Evolutionary conservation across 30 jellyfish, hydroid and myxozoan species (phyloP).

Genomic region (Chrysaora quinquecirrha): DNA sequence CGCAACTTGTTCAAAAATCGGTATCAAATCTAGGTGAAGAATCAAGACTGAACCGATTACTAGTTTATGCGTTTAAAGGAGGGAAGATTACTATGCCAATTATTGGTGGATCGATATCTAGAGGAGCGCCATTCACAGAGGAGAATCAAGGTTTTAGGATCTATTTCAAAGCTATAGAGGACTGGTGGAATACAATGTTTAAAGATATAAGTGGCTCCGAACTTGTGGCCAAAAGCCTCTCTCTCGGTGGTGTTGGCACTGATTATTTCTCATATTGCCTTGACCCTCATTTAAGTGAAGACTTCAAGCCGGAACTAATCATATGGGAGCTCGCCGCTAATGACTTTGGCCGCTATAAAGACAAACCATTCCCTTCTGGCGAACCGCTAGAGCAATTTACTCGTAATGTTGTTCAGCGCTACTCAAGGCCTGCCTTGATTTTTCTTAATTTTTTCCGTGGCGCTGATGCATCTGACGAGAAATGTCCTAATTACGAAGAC

Average conservation of each 20-base stretch:
- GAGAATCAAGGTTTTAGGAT: constrained; percentile 80
- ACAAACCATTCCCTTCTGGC: constrained; percentile 96
- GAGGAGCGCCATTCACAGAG: constrained; percentile 99
- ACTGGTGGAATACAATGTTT: constrained; percentile 94
- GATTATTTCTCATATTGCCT: constrained; percentile 95
- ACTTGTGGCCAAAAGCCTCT: constrained; percentile 61
- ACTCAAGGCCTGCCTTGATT: constrained; percentile 81
- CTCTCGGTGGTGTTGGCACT: constrained; percentile 97
- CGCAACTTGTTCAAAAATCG: constrained; percentile 72
- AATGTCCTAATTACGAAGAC: constrained; percentile 89
- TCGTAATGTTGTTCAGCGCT: constrained; percentile 68
- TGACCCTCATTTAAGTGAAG: constrained; percentile 80
- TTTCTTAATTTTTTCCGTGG: constrained; percentile 92
- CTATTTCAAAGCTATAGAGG: constrained; percentile 79
- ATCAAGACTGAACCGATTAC: constrained; percentile 65
- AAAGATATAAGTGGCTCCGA: constrained; percentile 73
- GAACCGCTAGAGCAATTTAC: constrained; percentile 95
- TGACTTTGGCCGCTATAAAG: constrained; percentile 93
- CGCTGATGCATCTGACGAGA: constrained; percentile 73
- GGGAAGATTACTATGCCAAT: constrained; percentile 62
- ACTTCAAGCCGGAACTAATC: constrained; percentile 71
- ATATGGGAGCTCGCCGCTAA: constrained; percentile 98
- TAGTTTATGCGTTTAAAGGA: constrained; percentile 79
- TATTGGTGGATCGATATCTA: constrained; percentile 97
- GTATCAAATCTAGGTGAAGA: constrained; percentile 87